A percentile compares a stretch with the other conserved stretches of the same genome.
Conservation (phyloP, 2,113 vertebrate species). For the Camarhynchus parvulus region DNA sequence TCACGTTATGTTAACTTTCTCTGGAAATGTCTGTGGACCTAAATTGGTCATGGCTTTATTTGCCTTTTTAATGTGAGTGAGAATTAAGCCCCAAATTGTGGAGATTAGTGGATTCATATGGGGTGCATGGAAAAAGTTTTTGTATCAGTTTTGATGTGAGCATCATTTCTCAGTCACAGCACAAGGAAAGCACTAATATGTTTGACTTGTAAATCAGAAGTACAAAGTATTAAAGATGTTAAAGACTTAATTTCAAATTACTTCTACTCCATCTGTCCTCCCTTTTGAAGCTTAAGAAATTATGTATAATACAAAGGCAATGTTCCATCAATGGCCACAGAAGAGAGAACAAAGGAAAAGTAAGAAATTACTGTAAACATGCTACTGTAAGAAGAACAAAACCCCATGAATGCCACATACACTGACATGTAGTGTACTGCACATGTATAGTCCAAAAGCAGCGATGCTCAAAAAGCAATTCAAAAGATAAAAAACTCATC, state of each 20-base stretch:
- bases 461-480: not conserved
- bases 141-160: not conserved
- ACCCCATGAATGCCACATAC: not conserved
- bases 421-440: rapidly evolving
- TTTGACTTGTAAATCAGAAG: not conserved
- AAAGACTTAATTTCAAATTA: not conserved
- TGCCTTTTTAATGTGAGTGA: not conserved
- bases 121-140: not conserved
- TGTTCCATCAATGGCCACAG: not conserved
- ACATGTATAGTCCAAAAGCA: not conserved
- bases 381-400: not conserved
- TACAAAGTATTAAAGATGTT: not conserved
- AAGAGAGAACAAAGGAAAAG: not conserved
- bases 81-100: not conserved
- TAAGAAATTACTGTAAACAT: not conserved
- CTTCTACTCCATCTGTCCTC: not conserved
- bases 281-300: not conserved
- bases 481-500: not conserved
- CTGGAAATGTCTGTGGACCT: not conserved
- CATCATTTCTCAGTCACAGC: not conserved
- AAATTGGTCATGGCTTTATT: not conserved
- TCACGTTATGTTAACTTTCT: not conserved
- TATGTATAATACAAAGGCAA: not conserved
- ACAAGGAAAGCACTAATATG: not conserved
- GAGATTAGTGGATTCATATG: not conserved